phyloP scores from a whole-genome alignment of 1,140 invertebrate genomes.

The Cataglyphis hispanica region DNA sequence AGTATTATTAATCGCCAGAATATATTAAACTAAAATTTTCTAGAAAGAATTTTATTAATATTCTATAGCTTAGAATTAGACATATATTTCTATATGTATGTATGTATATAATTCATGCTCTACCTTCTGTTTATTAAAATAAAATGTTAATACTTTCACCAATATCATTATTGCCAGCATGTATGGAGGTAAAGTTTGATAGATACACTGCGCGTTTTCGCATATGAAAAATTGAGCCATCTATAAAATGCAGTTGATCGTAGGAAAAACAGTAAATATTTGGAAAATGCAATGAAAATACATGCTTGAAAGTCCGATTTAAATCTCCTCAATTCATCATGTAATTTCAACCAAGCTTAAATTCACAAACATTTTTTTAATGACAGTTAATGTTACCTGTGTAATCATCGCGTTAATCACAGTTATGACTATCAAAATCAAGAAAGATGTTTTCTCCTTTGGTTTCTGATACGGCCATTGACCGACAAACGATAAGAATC shows the following conservation, averaged over 20 bases:
- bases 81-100: no score
- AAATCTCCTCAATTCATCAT: no score
- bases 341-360: no score
- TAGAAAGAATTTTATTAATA: background rate
- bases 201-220: background rate
- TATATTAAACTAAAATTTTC: background rate
- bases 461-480: constrained; percentile 61
- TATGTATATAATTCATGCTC: background rate
- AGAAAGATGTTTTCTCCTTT: background rate
- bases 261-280: background rate
- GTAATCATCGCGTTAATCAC: background rate
- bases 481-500: background rate
- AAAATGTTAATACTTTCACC: constrained; percentile 10
- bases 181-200: background rate
- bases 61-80: background rate
- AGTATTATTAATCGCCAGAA: background rate
- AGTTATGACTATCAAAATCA: background rate
- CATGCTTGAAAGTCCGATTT: no score
- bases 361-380: no score
- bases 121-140: background rate
- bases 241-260: background rate
- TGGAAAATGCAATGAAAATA: background rate
- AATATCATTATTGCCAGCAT: background rate
- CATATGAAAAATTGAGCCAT: background rate
- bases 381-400: background rate